A percentile compares a stretch with the other conserved stretches of the same genome.
phyloP scores from a whole-genome alignment of 30 jellyfish, hydroid and myxozoan species.

The Pseudorhiza aurosa region DNA sequence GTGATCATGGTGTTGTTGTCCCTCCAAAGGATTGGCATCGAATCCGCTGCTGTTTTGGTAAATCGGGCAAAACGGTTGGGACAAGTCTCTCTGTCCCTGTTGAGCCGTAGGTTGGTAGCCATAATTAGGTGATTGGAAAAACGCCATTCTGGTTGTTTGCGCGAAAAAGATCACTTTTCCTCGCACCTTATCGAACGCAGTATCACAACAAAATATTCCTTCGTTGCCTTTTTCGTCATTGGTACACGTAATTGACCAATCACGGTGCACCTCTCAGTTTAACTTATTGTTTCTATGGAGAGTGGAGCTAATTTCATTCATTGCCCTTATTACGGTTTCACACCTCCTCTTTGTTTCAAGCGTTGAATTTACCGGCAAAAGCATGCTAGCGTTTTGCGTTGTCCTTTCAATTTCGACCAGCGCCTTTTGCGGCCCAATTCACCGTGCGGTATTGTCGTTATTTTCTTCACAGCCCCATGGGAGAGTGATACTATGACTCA shows the following conservation, averaged over 20 bases:
- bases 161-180: slow-evolving; percentile 44
- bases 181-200: slow-evolving; percentile 54
- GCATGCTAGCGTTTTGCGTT: slow-evolving; percentile 43
- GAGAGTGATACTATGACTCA: slow-evolving; percentile 2
- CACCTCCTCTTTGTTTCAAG: slow-evolving; percentile 61
- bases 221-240: slow-evolving; percentile 8
- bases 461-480: neutral
- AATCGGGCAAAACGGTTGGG: slow-evolving; percentile 19
- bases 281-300: slow-evolving; percentile 50
- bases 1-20: slow-evolving; percentile 27
- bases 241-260: slow-evolving; percentile 48
- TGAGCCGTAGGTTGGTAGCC: slow-evolving; percentile 13
- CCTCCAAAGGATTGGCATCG: slow-evolving; percentile 11
- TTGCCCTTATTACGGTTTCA: slow-evolving; percentile 69
- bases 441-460: neutral
- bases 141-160: slow-evolving; percentile 73
- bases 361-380: slow-evolving; percentile 55
- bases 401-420: slow-evolving; percentile 10
- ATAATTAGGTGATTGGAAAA: slow-evolving; percentile 38
- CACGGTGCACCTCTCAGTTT: slow-evolving; percentile 16
- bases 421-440: slow-evolving; percentile 2
- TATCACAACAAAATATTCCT: slow-evolving; percentile 35
- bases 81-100: slow-evolving; percentile 14
- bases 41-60: slow-evolving; percentile 1
- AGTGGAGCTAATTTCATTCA: slow-evolving; percentile 44